Percentiles rank a stretch among this genome's conserved stretches.
These are phyloP conservation scores for Brenthis daphne DNA, from an alignment of 2,888 invertebrate genomes.

Conservation along the genomic window DNA sequence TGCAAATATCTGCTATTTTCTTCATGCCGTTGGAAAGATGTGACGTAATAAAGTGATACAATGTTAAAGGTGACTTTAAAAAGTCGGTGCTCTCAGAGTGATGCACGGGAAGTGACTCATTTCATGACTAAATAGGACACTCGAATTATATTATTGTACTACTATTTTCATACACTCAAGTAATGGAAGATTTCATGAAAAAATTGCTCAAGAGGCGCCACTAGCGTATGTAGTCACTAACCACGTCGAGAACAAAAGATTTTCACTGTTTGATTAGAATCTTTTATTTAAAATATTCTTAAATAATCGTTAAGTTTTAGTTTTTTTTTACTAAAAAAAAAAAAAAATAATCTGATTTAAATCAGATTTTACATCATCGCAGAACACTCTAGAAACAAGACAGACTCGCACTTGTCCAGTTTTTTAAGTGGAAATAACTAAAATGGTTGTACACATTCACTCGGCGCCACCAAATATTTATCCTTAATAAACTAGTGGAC, in stretches of 20 bases:
- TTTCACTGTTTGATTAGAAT: no score
- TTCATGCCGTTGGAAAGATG: neutral
- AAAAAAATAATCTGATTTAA: no score
- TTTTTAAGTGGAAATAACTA: constrained; percentile 24
- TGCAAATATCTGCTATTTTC: neutral
- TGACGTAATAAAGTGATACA: constrained; percentile 29
- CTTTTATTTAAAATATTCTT: no score
- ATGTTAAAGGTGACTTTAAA: constrained; percentile 53
- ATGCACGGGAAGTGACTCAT: constrained; percentile 62
- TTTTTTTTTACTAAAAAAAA: no score
- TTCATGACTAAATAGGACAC: constrained; percentile 24
- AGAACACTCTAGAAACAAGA: no score
- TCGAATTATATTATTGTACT: constrained; percentile 3
- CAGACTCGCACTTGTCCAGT: neutral
- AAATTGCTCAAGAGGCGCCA: neutral
- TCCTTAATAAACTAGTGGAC: constrained; percentile 36
- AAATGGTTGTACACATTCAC: constrained; percentile 30
- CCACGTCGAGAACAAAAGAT: no score
- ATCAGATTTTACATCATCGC: no score
- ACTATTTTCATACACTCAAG: neutral
- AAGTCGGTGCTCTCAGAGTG: constrained; percentile 49
- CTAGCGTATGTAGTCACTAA: no score
- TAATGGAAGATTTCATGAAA: neutral
- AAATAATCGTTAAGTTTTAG: no score
- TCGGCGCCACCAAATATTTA: constrained; percentile 30